Conservation (phyloP, 37 sponge, comb jelly and placozoan species). For the Chondrosia reniformis region DNA sequence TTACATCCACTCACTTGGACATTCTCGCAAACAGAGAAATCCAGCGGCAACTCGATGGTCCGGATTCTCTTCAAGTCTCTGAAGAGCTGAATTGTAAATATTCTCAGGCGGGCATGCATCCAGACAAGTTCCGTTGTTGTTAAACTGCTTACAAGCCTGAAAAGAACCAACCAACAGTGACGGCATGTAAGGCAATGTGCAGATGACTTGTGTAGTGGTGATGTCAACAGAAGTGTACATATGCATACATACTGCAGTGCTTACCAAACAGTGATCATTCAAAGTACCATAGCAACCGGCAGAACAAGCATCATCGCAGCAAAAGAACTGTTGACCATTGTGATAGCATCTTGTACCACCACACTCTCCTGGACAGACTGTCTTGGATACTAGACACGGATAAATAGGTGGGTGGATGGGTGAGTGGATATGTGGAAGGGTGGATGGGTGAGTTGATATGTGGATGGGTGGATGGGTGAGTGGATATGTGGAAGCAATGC, state of each 20-base stretch:
- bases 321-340: no score
- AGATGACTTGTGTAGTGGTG: no score
- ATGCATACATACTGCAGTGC: no score
- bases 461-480: not conserved
- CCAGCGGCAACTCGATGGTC: slow-evolving; percentile 35
- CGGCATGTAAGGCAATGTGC: no score
- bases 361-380: not conserved
- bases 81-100: slow-evolving; percentile 25
- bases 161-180: not conserved
- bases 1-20: slow-evolving; percentile 35
- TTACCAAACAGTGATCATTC: no score
- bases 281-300: no score
- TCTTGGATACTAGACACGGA: not conserved
- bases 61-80: slow-evolving; percentile 36
- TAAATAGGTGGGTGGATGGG: not conserved
- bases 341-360: not conserved
- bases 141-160: slow-evolving; percentile 57
- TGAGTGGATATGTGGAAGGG: not conserved
- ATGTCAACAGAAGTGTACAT: no score
- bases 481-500: not conserved
- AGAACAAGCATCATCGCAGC: no score
- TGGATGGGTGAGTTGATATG: not conserved
- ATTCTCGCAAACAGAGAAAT: slow-evolving; percentile 43
- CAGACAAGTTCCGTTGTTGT: slow-evolving; percentile 65
- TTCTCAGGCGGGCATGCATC: slow-evolving; percentile 36